A percentile compares a stretch with the other conserved stretches of the same genome.
phyloP scores from a whole-genome alignment of 2,113 vertebrate genomes.

The Cryptomyrus ogoouensis region DNA sequence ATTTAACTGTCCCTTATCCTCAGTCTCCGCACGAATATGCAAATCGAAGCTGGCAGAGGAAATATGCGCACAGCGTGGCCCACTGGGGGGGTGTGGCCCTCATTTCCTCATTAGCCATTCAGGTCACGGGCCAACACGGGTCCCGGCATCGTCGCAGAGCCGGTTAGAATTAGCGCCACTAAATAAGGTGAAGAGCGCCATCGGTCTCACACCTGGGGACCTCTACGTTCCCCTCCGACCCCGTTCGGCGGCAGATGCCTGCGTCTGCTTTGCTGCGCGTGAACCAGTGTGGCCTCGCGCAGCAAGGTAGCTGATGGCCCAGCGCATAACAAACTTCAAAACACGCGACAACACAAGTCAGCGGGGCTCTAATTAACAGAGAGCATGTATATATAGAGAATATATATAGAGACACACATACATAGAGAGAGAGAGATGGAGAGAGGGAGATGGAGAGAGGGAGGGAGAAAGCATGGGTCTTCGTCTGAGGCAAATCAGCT shows the following conservation, averaged over 20 bases:
- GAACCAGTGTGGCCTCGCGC: not conserved
- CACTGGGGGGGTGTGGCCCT: too few relatives aligned
- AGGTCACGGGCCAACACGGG: not conserved
- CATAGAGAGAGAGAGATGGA: not conserved
- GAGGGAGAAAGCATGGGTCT: not conserved
- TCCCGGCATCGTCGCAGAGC: not conserved
- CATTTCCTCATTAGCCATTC: not conserved
- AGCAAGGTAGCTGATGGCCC: not conserved
- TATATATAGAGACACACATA: not conserved
- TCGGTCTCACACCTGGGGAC: not conserved
- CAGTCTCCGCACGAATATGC: not conserved
- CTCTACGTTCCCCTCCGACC: not conserved
- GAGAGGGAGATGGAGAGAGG: not conserved
- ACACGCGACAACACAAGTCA: not conserved
- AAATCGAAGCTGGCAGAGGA: not conserved
- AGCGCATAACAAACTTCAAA: not conserved
- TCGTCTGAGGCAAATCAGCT: slow-evolving; percentile 21
- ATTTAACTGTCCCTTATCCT: not conserved
- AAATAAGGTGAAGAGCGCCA: not conserved
- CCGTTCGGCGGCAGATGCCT: not conserved
- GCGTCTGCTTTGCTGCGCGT: not conserved
- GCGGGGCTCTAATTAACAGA: not conserved
- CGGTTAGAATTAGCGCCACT: not conserved
- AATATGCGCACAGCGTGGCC: too few relatives aligned
- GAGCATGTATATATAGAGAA: not conserved